Conservation (phyloP, 2,797 vertebrate species). For the Discoglossus pictus region DNA sequence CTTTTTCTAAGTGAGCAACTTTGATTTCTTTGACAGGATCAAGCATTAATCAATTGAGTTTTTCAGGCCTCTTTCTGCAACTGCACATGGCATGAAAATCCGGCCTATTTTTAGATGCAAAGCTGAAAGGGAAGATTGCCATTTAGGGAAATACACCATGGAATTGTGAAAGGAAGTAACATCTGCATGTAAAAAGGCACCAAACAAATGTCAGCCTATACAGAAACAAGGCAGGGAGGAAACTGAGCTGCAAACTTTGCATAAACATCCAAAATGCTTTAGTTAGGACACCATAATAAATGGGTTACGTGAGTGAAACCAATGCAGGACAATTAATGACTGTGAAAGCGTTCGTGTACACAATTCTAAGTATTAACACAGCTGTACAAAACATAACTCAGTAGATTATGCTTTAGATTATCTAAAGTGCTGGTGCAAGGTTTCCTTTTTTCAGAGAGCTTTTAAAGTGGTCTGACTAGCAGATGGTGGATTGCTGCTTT, state of each 20-base stretch:
- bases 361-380: conserved; percentile 28
- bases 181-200: conserved; percentile 52
- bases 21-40: conserved; percentile 41
- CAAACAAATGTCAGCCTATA: conserved; percentile 50
- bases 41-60: conserved; percentile 46
- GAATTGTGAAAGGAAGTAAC: conserved; percentile 47
- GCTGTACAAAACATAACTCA: conserved; percentile 30
- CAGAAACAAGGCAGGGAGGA: conserved; percentile 48
- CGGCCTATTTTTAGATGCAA: conserved; percentile 50
- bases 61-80: conserved; percentile 46
- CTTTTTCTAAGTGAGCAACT: conserved; percentile 30
- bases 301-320: conserved; percentile 32
- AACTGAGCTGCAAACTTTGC: conserved; percentile 41
- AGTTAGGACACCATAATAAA: conserved; percentile 29
- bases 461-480: conserved; percentile 46
- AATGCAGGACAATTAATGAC: conserved; percentile 44
- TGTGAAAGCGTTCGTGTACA: conserved; percentile 27
- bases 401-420: conserved; percentile 35
- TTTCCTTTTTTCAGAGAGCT: conserved; percentile 45
- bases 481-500: conserved; percentile 26
- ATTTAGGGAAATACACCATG: conserved; percentile 48
- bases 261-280: conserved; percentile 46
- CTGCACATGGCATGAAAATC: conserved; percentile 47
- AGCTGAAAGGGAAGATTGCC: conserved; percentile 51
- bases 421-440: conserved; percentile 34